Percentiles rank a stretch among this genome's conserved stretches.
phyloP scores from a whole-genome alignment of 64 coral and sea anemone genomes.

The Hydrozoanthus tunicans region DNA sequence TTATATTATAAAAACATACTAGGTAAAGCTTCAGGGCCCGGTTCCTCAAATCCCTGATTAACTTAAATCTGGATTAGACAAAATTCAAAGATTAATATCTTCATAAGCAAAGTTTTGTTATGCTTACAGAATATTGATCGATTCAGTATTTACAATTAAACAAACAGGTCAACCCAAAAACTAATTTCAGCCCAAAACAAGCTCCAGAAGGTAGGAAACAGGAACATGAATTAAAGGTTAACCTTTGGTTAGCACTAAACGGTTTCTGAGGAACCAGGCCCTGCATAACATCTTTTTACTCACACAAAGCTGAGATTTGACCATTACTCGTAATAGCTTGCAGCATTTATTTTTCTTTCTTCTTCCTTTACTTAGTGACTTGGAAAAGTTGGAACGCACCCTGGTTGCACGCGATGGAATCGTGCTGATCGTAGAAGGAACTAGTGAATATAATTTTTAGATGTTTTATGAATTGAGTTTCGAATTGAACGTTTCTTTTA shows the following conservation, averaged over 20 bases:
- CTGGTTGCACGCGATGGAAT: not conserved
- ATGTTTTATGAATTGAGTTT: too few species aligned
- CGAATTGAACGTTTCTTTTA: too few species aligned
- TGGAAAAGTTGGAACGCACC: not conserved
- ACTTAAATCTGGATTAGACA: too few species aligned
- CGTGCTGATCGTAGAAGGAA: not conserved
- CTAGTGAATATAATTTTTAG: not conserved
- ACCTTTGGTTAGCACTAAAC: not conserved
- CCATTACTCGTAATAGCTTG: constrained; percentile 1
- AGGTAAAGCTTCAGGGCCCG: too few species aligned
- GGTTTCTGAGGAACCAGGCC: not conserved
- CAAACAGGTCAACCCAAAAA: not conserved
- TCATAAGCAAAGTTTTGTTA: too few species aligned
- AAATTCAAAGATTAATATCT: too few species aligned
- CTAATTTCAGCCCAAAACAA: not conserved
- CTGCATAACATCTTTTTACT: not conserved
- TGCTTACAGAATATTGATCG: too few species aligned
- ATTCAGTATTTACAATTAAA: too few species aligned
- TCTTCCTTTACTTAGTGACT: not conserved
- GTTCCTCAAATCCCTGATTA: too few species aligned
- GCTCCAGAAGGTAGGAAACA: too few species aligned
- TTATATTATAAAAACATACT: too few species aligned
- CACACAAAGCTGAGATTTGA: constrained; percentile 2
- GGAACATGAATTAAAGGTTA: too few species aligned
- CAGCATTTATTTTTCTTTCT: constrained; percentile 18